These are phyloP conservation scores for Laterallus jamaicensis DNA, from an alignment of 2,113 vertebrate species.

Conservation along the genomic window DNA sequence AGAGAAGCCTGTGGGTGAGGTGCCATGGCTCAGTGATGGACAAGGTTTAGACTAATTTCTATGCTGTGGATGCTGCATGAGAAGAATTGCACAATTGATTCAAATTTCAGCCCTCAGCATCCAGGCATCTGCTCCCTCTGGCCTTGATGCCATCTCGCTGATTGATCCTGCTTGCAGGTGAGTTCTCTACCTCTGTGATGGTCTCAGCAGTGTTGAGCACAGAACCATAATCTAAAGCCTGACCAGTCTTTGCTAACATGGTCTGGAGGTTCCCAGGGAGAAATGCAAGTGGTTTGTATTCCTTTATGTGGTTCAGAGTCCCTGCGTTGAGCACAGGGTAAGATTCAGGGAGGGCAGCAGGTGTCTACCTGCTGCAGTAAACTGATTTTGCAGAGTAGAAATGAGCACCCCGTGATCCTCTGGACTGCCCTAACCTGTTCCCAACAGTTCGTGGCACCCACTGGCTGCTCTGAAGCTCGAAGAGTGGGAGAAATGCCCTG, in stretches of 20 bases:
- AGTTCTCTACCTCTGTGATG: neutral
- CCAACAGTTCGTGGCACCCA: neutral
- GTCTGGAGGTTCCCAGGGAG: neutral
- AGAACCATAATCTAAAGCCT: neutral
- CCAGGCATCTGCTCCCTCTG: neutral
- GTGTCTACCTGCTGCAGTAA: neutral
- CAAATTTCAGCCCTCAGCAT: neutral
- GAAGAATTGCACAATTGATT: neutral
- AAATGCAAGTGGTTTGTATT: neutral
- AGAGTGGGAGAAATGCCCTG: slow-evolving; percentile 40
- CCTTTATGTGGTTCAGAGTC: neutral
- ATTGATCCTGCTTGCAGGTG: neutral
- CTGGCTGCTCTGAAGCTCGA: neutral
- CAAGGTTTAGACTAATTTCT: neutral
- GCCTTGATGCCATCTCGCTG: neutral
- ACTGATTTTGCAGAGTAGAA: neutral
- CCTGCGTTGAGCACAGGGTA: neutral
- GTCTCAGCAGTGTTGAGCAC: neutral
- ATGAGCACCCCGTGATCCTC: rapidly evolving
- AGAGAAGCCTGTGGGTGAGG: neutral
- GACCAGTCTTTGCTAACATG: neutral
- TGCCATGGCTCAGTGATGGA: neutral
- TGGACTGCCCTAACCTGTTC: neutral
- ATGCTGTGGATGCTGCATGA: neutral
- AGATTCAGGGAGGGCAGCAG: neutral